Evolutionary conservation across 2,888 invertebrate species (phyloP), one percentile per base, ranked within the genome.

Genomic region (Apamea sordens): DNA sequence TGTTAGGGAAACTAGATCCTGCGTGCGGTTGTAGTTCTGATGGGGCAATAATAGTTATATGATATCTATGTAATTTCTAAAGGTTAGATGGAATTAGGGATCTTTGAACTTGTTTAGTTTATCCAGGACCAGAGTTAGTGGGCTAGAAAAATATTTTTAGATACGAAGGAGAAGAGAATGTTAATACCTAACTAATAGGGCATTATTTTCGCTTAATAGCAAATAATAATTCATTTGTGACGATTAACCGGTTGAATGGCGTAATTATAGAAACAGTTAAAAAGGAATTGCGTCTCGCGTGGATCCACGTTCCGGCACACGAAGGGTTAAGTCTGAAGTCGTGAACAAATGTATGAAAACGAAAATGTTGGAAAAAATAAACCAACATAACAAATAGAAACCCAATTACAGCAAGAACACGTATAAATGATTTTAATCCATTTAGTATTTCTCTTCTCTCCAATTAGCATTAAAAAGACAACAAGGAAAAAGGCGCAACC

Each of bases 1-100:
- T 59, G 61, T 76, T 84, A 77, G 63, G 74, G 84, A 56, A 80
- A 77, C 76, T 77, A 76, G 18, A 32, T 63, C 72, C 70, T 72
- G 84, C 21, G 28, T 85, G 56, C 13, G 32, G 53, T 86, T 41
- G 11, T 53, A 59, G 70, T 70, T 63, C 10, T 74, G n/a, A 53
- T 65, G 36, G 47, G 56, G 41, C 3, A 24, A 15, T 41, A 3
- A 59, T 61, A 41, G 18, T n/a, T 7, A 21, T 18, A 44, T 56
- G 24, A 18, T 41, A 6, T 32, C 8, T 47, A 13, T 69, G 8
- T 28, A 0, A 69, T 70, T 53, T 15, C 8, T 70, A 24, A 24
- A 0, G 24, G 13, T 70, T 53, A 15, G 15, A 5, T 24, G 1
- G 13, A 32, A 69, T 32, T 24, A 15, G 8, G 32, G 5, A 8